These are phyloP conservation scores for Phyllotis vaccarum DNA, from an alignment of 2,797 vertebrate genomes.

Conservation along the genomic window DNA sequence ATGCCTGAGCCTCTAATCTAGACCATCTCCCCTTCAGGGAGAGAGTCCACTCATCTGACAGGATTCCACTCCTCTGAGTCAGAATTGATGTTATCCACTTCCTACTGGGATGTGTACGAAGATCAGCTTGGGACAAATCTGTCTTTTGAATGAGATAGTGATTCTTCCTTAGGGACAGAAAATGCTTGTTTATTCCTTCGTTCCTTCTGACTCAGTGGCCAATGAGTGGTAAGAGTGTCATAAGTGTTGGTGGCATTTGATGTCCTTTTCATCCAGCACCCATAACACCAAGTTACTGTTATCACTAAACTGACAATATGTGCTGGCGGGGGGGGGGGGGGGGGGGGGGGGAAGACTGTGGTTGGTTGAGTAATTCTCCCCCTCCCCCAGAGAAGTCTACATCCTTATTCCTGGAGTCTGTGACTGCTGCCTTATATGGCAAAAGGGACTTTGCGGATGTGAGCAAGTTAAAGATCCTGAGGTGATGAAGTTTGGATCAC, in stretches of 20 bases:
- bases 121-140: not conserved
- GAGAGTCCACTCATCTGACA: conserved; percentile 3
- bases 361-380: conserved; percentile 50
- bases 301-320: not conserved
- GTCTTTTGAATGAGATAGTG: not conserved
- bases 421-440: conserved; percentile 36
- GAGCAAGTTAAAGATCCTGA: conserved; percentile 56
- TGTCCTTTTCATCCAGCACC: not conserved
- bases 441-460: conserved; percentile 38
- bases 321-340: conserved; percentile 4
- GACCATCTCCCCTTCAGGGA: conserved; percentile 21
- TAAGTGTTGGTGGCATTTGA: not conserved
- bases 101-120: conserved; percentile 30
- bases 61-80: conserved; percentile 63
- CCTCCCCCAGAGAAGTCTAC: not conserved
- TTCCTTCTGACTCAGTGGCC: not conserved
- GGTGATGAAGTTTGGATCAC: conserved; percentile 21
- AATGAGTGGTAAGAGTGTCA: not conserved
- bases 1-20: not conserved
- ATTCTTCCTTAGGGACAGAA: not conserved
- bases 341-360: not conserved
- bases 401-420: conserved; percentile 57
- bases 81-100: conserved; percentile 53
- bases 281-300: not conserved
- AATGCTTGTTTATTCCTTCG: not conserved